phyloP scores from a whole-genome alignment of 53 echinoderm and acorn worm genomes.

The Holothuria leucospilota region DNA sequence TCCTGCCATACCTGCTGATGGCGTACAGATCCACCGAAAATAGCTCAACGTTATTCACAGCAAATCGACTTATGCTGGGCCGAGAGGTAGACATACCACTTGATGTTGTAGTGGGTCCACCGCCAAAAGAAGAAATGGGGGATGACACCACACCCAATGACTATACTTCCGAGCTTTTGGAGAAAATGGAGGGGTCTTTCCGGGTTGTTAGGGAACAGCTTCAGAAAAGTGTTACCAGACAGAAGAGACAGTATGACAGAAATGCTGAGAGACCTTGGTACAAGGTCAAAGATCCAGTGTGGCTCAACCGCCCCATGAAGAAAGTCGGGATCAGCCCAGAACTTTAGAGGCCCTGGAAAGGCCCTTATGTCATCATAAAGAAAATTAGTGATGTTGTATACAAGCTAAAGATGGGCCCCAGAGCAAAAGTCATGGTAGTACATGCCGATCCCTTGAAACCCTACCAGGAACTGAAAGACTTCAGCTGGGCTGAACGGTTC shows the following conservation, averaged over 20 bases:
- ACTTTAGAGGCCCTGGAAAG: slow-evolving; percentile 30
- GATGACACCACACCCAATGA: neutral
- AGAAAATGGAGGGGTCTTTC: neutral
- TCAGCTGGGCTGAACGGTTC: neutral
- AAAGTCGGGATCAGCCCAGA: slow-evolving; percentile 52
- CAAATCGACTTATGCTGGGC: slow-evolving; percentile 45
- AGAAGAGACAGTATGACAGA: slow-evolving; percentile 52
- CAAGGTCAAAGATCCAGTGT: neutral
- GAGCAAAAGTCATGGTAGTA: slow-evolving; percentile 10
- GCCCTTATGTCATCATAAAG: slow-evolving; percentile 33
- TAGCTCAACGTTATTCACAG: neutral
- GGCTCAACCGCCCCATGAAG: too few species aligned
- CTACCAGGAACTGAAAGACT: neutral
- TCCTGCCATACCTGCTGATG: too few species aligned
- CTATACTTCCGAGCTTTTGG: slow-evolving; percentile 15
- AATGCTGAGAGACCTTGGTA: neutral
- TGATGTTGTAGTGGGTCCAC: slow-evolving; percentile 12
- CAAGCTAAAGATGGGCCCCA: too few species aligned
- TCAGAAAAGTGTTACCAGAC: neutral
- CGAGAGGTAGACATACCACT: slow-evolving; percentile 41
- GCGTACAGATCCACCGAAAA: too few species aligned
- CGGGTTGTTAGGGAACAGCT: neutral
- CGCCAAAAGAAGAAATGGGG: neutral
- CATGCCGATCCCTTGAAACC: neutral
- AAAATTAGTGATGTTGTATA: slow-evolving; percentile 39